Conservation (phyloP, 1,140 invertebrate genomes). For the Pseudomyrmex dendroicus region DNA sequence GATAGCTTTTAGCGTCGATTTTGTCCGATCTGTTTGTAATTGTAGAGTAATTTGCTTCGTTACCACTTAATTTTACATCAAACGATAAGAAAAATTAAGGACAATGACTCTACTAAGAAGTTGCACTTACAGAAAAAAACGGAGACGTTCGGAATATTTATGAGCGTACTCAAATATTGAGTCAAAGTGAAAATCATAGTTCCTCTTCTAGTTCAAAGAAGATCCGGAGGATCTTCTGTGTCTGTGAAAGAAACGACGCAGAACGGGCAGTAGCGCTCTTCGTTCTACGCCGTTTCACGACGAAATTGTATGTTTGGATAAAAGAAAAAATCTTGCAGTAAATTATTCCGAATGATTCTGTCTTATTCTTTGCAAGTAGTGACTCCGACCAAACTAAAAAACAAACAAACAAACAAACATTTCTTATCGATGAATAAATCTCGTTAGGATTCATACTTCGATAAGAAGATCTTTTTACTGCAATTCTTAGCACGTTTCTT, state of each 20-base stretch:
- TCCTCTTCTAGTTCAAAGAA: conserved; percentile 63
- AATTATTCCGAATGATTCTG: conserved; percentile 34
- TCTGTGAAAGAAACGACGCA: conserved; percentile 54
- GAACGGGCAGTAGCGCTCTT: conserved; percentile 58
- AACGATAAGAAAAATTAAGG: conserved; percentile 27
- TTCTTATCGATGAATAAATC: conserved; percentile 38
- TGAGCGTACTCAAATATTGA: conserved; percentile 46
- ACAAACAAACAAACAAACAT: background rate
- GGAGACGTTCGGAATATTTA: conserved; percentile 27
- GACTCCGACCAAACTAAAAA: conserved; percentile 23
- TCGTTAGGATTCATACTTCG: conserved; percentile 47
- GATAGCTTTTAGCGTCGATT: conserved; percentile 65
- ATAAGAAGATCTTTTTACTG: conserved; percentile 39
- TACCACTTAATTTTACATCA: conserved; percentile 71
- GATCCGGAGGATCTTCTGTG: conserved; percentile 60
- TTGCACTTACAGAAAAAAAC: conserved; percentile 31
- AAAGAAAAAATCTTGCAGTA: conserved; percentile 37
- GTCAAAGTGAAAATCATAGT: conserved; percentile 45
- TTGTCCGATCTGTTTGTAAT: conserved; percentile 69
- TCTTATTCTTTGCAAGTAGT: conserved; percentile 30
- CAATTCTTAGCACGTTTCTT: conserved; percentile 15
- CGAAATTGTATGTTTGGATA: conserved; percentile 16
- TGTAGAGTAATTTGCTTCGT: conserved; percentile 60
- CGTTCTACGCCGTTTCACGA: conserved; percentile 51
- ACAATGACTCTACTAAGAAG: conserved; percentile 9